Percentiles rank a stretch among this genome's conserved stretches.
Conservation (phyloP, 2,113 vertebrate genomes). For the Tringa solitaria region DNA sequence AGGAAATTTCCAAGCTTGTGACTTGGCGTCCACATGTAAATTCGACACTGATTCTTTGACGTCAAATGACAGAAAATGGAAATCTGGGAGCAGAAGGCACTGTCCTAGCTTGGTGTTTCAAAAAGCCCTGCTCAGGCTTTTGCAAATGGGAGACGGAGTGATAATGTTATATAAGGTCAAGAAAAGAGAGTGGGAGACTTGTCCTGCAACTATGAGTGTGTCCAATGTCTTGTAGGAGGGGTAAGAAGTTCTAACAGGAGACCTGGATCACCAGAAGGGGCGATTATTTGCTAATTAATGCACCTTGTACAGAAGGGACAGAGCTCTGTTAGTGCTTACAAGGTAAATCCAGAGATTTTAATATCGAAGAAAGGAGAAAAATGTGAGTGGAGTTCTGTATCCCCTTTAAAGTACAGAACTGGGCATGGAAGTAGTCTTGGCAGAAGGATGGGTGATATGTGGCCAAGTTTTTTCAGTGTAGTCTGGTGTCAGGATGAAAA, state of each 20-base stretch:
- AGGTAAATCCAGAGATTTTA: not conserved
- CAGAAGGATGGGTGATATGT: not conserved
- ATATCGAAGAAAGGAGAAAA: not conserved
- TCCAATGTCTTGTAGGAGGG: not conserved
- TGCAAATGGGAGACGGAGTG: too few species aligned
- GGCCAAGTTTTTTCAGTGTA: not conserved
- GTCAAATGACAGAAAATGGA: not conserved
- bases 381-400: not conserved
- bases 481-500: not conserved
- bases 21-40: not conserved
- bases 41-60: not conserved
- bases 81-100: not conserved
- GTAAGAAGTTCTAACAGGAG: not conserved
- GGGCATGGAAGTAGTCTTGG: not conserved
- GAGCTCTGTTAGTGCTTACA: not conserved
- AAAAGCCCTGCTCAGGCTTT: not conserved
- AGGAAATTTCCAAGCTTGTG: not conserved
- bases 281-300: too few species aligned
- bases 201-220: not conserved
- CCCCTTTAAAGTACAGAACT: not conserved
- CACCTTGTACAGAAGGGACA: not conserved
- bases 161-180: not conserved
- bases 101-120: not conserved
- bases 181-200: not conserved
- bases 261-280: not conserved